Evolutionary conservation across 1,140 invertebrate genomes (phyloP).

Genomic region (Eurosta solidaginis): DNA sequence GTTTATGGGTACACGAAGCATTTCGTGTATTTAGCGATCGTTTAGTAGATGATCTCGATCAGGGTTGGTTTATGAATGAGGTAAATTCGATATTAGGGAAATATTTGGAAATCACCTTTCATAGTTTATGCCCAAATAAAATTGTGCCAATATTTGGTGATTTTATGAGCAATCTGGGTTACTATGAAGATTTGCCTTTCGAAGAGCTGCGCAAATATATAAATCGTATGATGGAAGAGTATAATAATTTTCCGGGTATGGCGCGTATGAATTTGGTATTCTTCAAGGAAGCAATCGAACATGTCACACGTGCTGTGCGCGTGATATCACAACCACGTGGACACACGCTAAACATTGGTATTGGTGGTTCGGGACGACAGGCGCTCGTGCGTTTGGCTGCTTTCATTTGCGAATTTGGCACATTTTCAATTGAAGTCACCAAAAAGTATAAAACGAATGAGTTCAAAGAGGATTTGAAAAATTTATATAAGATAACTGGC

Average conservation of each 20-base stretch:
- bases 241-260: conserved; percentile 76
- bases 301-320: conserved; percentile 78
- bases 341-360: conserved; percentile 81
- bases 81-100: conserved; percentile 73
- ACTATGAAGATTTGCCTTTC: conserved; percentile 74
- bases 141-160: conserved; percentile 76
- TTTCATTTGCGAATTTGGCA: conserved; percentile 77
- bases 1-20: conserved; percentile 83
- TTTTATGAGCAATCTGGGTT: conserved; percentile 74
- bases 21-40: conserved; percentile 83
- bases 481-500: conserved; percentile 72
- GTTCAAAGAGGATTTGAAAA: conserved; percentile 84
- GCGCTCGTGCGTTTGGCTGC: conserved; percentile 75
- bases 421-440: conserved; percentile 79
- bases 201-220: conserved; percentile 68
- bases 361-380: conserved; percentile 85
- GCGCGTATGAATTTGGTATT: conserved; percentile 79
- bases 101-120: conserved; percentile 78
- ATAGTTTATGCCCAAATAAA: conserved; percentile 78
- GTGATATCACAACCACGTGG: conserved; percentile 83
- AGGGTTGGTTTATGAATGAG: conserved; percentile 73
- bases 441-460: conserved; percentile 76
- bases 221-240: conserved; percentile 73
- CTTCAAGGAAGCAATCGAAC: conserved; percentile 83
- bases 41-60: conserved; percentile 76